Evolutionary conservation across 1,140 invertebrate species (phyloP), one percentile per base, ranked within the genome.

Genomic region (Chrysoperla carnea): DNA sequence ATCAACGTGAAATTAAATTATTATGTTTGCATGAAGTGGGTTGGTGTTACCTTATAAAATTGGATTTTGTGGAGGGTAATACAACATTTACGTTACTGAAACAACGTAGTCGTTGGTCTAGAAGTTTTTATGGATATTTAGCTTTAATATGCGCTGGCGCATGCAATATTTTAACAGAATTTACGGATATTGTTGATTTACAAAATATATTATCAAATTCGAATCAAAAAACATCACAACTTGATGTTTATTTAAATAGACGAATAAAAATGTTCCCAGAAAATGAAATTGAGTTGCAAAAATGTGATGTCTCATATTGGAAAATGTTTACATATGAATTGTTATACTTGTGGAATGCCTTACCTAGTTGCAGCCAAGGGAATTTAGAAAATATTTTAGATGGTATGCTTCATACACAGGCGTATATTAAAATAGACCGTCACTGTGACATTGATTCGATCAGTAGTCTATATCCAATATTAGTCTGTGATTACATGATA

Each of bases 341-440:
- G 48, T 59, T 83, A 5, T 82, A 79, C 48, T 58, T 83, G 17
- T 83, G 79, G 79, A 80, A 81, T 52, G 70, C 76, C 4, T 58
- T 83, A 47, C 69, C 77, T 2, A 75, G 73, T 14, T 78, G 76
- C 55, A 67, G 59, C 4, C 35, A 41, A 1, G 59, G 67, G 27
- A 61, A 69, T 39, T 50, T 76, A 4, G 46, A 55, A 6, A 49
- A 36, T 11, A 70, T 76, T 48, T 50, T 71, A 37, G 43, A 49
- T 48, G 67, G 70, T 72, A 49, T 48, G 44, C 49, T 28, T 38
- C 13, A 29, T 39, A 9, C n/a, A 45, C n/a, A n/a, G n/a, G n/a
- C n/a, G n/a, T n/a, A 39, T 39, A 39, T 31, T 7, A 7, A 31
- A 31, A 7, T 31, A 7, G 6, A 31, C 29, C 11, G 6, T 31